Base-by-base conservation (phyloP, 2,797 vertebrate species). In the Falco concolor region DNA sequence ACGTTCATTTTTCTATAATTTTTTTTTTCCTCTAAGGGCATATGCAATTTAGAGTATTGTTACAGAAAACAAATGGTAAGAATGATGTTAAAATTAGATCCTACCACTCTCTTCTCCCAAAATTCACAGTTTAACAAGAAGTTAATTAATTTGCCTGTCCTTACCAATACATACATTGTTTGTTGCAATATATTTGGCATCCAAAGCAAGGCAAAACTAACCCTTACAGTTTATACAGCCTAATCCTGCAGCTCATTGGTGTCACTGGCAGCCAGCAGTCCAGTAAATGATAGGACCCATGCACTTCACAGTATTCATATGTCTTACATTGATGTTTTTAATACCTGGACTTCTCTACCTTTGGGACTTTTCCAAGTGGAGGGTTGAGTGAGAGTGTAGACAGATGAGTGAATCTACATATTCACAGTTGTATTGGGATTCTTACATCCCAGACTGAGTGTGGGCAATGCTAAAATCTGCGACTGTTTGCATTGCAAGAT, bases 41-140 rank as follows among this genome's bases (percentile, higher is more conserved):
- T 27, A 52, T 17, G 12, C 28, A 45, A 77, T 28, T n/a, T 25
- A 85, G 13, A 77, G 44, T 70, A 61, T n/a, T 54, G 23, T 81
- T 49, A 61, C 4, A 74, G 52, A 34, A 90, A 60, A 60, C 4
- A 74, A 74, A 72, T 7, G 3, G 10, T 32, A 70, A 84, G n/a
- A 76, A 24, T 54, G 56, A 42, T 50, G 28, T 90, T 68, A 86
- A 79, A 95, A 89, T 42, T 92, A 89, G 70, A 54, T 84, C 52
- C 25, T 88, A 83, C 15, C 53, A 81, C 72, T 85, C 18, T 49
- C 15, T 54, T 89, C 91, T 85, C 60, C 67, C 67, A 38, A 64
- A 84, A 83, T 25, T 81, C 54, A 83, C 22, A 18, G 64, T 80
- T 85, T 74, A 91, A 93, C 36, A 75, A 89, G 92, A 93, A 80